phyloP scores from a whole-genome alignment of 2,888 invertebrate genomes.

The Timema cristinae region DNA sequence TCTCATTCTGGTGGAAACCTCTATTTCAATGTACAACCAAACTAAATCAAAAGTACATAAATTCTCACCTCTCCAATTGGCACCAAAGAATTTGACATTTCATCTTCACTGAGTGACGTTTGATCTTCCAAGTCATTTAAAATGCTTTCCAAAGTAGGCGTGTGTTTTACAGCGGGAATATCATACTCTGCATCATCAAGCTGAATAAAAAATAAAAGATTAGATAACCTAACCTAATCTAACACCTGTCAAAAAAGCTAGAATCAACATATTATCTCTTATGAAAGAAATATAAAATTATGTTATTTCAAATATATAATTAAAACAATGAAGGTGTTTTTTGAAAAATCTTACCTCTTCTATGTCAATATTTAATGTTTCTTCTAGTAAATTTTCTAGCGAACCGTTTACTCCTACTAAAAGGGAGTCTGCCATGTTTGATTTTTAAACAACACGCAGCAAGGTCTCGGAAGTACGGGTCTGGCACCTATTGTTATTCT shows the following conservation, averaged over 20 bases:
- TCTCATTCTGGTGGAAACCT: no score
- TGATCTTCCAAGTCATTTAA: conserved; percentile 59
- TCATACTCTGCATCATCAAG: conserved; percentile 78
- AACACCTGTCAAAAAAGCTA: background rate
- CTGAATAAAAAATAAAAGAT: conserved; percentile 47
- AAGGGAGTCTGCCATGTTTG: conserved; percentile 22
- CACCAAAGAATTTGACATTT: conserved; percentile 32
- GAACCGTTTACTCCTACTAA: conserved; percentile 16
- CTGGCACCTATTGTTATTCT: no score
- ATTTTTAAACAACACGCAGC: background rate
- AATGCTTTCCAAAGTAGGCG: conserved; percentile 77
- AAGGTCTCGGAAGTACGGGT: no score
- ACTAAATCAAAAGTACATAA: no score
- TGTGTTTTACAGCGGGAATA: conserved; percentile 68
- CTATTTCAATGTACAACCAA: no score
- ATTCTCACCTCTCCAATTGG: conserved; percentile 29
- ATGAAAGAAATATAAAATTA: background rate
- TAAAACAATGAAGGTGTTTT: no score
- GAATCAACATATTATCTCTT: background rate
- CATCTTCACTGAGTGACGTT: conserved; percentile 39
- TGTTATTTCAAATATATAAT: no score
- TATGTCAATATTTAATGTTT: conserved; percentile 59
- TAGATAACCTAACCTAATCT: background rate
- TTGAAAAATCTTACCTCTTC: conserved; percentile 54
- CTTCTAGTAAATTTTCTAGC: conserved; percentile 55